Conservation (phyloP, 2,797 vertebrate species). For the Xiphorhynchus erythropygius region DNA sequence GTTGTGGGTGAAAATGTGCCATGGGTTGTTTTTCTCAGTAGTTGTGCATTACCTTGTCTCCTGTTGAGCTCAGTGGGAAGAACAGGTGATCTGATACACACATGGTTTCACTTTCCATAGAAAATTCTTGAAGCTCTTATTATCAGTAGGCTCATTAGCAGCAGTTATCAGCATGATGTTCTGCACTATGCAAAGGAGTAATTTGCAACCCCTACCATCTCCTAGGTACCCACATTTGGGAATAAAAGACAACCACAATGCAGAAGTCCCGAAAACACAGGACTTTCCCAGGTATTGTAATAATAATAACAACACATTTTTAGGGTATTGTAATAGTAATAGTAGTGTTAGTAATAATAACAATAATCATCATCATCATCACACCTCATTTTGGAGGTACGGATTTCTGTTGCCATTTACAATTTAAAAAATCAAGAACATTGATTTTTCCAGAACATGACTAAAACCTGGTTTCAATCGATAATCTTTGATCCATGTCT, state of each 20-base stretch:
- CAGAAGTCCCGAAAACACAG: not conserved
- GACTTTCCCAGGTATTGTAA: not conserved
- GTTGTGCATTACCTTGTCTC: not conserved
- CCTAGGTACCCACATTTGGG: not conserved
- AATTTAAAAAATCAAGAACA: not conserved
- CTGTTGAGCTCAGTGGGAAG: not conserved
- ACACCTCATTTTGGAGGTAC: not conserved
- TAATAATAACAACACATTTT: not conserved
- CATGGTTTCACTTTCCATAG: not conserved
- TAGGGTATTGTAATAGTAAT: not conserved
- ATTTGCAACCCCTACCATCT: not conserved
- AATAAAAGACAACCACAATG: not conserved
- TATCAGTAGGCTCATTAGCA: not conserved
- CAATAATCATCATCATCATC: not conserved
- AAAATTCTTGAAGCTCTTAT: not conserved
- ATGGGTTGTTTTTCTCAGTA: not conserved
- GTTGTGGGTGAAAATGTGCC: not conserved
- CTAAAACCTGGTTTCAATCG: not conserved
- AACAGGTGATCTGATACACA: not conserved
- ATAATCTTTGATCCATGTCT: not conserved
- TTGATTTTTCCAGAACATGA: not conserved
- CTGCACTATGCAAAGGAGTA: not conserved
- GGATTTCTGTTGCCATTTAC: not conserved
- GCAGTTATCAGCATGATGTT: not conserved
- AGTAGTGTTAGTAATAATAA: not conserved